These are phyloP conservation scores for Galeopsomyia nigrocyanea DNA, from an alignment of 2,888 invertebrate species.

Conservation along the genomic window DNA sequence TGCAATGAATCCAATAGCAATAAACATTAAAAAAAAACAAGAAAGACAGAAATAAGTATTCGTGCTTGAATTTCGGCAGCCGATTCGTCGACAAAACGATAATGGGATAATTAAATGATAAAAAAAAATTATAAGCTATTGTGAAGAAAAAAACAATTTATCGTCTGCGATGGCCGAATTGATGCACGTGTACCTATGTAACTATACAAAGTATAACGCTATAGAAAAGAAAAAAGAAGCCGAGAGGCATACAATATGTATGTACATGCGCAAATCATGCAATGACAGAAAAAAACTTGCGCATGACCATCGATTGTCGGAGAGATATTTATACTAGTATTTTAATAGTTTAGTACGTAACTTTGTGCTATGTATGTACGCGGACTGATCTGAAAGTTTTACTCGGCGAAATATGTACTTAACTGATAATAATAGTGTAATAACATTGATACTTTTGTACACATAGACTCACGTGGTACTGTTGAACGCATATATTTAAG, in stretches of 20 bases:
- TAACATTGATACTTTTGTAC: too few relatives aligned
- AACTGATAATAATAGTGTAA: too few relatives aligned
- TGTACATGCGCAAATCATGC: constrained; percentile 12
- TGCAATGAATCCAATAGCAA: constrained; percentile 68
- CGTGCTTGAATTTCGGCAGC: too few relatives aligned
- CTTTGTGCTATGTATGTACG: constrained; percentile 53
- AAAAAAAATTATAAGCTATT: not conserved
- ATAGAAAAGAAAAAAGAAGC: constrained; percentile 37
- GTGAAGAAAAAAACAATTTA: constrained; percentile 3
- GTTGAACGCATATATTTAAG: too few relatives aligned
- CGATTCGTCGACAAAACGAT: too few relatives aligned
- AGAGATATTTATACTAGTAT: constrained; percentile 69
- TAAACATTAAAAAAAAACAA: constrained; percentile 55
- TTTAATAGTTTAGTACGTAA: constrained; percentile 66
- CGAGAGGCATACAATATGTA: constrained; percentile 38
- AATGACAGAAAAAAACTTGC: constrained; percentile 48
- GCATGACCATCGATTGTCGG: constrained; percentile 56
- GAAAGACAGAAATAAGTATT: constrained; percentile 19
- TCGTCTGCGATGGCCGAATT: constrained; percentile 7
- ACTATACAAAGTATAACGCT: constrained; percentile 50
- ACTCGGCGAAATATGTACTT: too few relatives aligned
- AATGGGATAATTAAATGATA: not conserved
- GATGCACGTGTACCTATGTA: constrained; percentile 50
- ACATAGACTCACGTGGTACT: too few relatives aligned
- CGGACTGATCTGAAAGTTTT: constrained; percentile 41